Percentiles rank a stretch among this genome's conserved stretches.
These are phyloP conservation scores for Anolis carolinensis DNA, from an alignment of 2,113 vertebrate genomes.

Conservation along the genomic window DNA sequence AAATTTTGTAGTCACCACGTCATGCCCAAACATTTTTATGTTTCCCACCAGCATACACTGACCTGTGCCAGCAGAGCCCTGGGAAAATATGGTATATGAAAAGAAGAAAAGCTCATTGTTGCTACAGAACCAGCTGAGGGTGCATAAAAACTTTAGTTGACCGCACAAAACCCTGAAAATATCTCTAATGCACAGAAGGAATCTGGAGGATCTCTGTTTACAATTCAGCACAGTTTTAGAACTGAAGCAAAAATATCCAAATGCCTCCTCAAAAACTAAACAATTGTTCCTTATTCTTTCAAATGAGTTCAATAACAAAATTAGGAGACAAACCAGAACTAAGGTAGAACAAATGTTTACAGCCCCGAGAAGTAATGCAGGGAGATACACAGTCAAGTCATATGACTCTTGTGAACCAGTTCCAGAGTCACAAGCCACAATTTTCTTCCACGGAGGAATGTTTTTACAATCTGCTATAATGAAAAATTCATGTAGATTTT, in stretches of 20 bases:
- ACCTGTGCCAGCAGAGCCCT: slow-evolving; percentile 19
- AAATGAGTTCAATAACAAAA: background rate
- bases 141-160: slow-evolving; percentile 30
- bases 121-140: slow-evolving; percentile 20
- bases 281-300: background rate
- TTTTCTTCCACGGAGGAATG: background rate
- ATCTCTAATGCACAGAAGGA: background rate
- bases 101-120: slow-evolving; percentile 51
- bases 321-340: background rate
- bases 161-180: slow-evolving; percentile 16
- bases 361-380: background rate
- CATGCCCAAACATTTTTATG: slow-evolving; percentile 37
- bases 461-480: background rate
- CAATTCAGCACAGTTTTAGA: background rate
- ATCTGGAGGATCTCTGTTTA: background rate
- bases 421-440: background rate
- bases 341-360: background rate
- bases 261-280: no score
- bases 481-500: background rate
- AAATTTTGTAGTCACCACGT: slow-evolving; percentile 6
- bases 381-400: background rate
- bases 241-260: background rate
- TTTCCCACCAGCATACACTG: slow-evolving; percentile 48
- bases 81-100: slow-evolving; percentile 44
- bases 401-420: background rate